A percentile compares a stretch with the other conserved stretches of the same genome.
Evolutionary conservation across 2,888 invertebrate species (phyloP).

Genomic region (Hymenopus coronatus): DNA sequence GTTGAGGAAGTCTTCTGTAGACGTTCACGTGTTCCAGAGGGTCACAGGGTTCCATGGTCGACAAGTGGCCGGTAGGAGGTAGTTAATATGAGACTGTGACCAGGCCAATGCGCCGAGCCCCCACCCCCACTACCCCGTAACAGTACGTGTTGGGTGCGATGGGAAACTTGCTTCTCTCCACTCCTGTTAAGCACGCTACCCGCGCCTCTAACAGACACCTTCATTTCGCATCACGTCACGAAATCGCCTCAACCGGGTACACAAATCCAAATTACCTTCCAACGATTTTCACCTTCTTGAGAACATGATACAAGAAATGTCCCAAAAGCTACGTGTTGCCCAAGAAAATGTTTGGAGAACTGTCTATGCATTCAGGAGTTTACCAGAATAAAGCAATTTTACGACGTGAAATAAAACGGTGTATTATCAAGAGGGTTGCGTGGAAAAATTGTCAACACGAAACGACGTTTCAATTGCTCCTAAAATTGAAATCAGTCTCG

Average conservation of each 20-base stretch:
- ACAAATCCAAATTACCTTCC: not conserved
- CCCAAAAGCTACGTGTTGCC: not conserved
- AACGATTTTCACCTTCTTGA: not conserved
- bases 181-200: not conserved
- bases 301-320: not conserved
- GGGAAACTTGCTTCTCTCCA: not conserved
- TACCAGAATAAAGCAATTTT: too few relatives aligned
- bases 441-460: too few relatives aligned
- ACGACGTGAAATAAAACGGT: too few relatives aligned
- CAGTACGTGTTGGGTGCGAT: conserved; percentile 20
- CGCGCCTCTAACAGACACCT: not conserved
- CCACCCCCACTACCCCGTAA: not conserved
- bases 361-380: too few relatives aligned
- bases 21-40: conserved; percentile 29
- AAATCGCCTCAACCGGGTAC: not conserved
- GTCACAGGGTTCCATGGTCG: conserved; percentile 29
- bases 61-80: not conserved
- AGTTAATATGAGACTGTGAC: not conserved
- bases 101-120: not conserved
- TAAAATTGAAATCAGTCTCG: too few relatives aligned
- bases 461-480: too few relatives aligned
- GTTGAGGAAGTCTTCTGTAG: conserved; percentile 28
- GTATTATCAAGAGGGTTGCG: too few relatives aligned
- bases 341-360: too few relatives aligned
- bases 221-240: not conserved